Evolutionary conservation across 64 coral and sea anemone genomes (phyloP).

Genomic region (Dendronephthya gigantea): DNA sequence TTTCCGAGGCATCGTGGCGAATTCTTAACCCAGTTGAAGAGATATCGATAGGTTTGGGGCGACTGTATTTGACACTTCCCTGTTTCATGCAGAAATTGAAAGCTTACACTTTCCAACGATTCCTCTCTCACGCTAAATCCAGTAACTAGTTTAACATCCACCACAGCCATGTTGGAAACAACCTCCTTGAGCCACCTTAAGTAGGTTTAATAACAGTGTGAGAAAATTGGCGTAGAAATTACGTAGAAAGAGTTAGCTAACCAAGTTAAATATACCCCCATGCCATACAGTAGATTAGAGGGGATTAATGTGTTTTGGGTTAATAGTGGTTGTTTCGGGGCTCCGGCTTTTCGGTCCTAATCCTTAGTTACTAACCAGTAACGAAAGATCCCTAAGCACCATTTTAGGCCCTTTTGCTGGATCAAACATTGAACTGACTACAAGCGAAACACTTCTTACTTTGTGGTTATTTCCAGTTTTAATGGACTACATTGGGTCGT

Average conservation of each 20-base stretch:
- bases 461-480: conserved; percentile 45
- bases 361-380: no score
- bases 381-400: no score
- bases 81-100: no score
- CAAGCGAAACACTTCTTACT: neutral
- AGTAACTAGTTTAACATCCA: conserved; percentile 79
- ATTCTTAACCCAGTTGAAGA: neutral
- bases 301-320: no score
- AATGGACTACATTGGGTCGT: no score
- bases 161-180: conserved; percentile 77
- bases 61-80: neutral
- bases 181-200: conserved; percentile 60
- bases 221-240: neutral
- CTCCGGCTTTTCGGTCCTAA: no score
- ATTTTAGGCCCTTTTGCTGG: neutral
- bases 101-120: neutral
- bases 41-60: neutral
- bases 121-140: conserved; percentile 36
- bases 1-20: neutral
- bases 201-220: neutral
- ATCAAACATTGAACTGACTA: neutral
- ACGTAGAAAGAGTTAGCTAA: neutral
- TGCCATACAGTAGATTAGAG: no score
- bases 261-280: no score
- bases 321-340: no score